Evolutionary conservation across 2,888 invertebrate species (phyloP), one percentile per base, ranked within the genome.

Genomic region (Tetrapedia diversipes): DNA sequence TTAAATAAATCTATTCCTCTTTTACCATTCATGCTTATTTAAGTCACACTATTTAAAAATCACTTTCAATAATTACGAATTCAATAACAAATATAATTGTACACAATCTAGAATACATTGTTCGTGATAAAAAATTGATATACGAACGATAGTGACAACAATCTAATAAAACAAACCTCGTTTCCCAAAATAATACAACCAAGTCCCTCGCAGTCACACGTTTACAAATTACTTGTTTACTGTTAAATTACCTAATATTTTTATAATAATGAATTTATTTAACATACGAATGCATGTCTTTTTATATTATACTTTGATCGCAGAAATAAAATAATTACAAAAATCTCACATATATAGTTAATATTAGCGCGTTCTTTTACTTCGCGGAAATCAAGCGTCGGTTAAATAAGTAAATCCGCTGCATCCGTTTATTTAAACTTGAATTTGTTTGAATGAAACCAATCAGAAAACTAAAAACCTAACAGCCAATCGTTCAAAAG

Each of bases 151-250:
- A 43, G 4, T 29, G 32, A 29, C 43, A 57, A n/a, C 39, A 56
- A 29, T 34, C 34, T 49, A 56, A 60, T 56, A 49, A 71, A 60
- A 76, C 75, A 71, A 76, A 76, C 75, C 75, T 76, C 61, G 59
- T 49, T 22, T 43, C 19, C 39, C n/a, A 54, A 32, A 65, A 64
- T 41, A 54, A 61, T 49, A 59, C 37, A 66, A 47, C 56, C 49
- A 74, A 51, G 24, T 72, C 61, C 51, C 29, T 64, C 47, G 60
- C 22, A 61, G 61, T 34, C 59, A 66, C 61, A 66, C 56, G 39
- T 51, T 27, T 64, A 64, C n/a, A 29, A 53, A 56, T n/a, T 56
- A 53, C 32, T 54, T 41, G 22, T 11, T 54, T 56, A 61, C 16
- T 1, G 34, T 51, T 19, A 4, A 51, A 57, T 76, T 71, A 76